Evolutionary conservation across 2,113 vertebrate genomes (phyloP), one percentile per base, ranked within the genome.

Genomic region (Microtus ochrogaster): DNA sequence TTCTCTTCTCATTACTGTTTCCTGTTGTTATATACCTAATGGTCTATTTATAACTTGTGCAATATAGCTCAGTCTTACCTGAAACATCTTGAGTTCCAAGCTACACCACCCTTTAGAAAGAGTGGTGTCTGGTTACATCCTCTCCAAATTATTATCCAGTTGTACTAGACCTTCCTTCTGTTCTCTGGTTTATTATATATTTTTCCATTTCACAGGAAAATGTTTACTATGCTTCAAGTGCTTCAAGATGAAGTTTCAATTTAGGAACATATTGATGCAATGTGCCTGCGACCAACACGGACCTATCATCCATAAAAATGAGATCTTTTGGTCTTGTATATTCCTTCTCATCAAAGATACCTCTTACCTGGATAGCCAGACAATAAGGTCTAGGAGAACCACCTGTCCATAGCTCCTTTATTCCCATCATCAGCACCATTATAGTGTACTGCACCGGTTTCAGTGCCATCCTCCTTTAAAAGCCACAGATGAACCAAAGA

Each of bases 341-440:
- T 7, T 68, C 39, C 9, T 89, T 95, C 81, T 22, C 47, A 28
- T 17, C 30, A 26, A 58, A 49, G 68, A 9, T 79, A 39, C 0
- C 39, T 89, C 61, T 85, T 55, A 91, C n/a, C 88, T 94, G 22
- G 72, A 73, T 81, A 91, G 26, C 22, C 13, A 74, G 10, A 36
- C 36, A 81, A 3, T 41, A 83, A 95, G 72, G 73, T 93, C 92
- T 93, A 84, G 76, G 76, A 88, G 33, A 92, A 94, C 65, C 84
- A 88, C 36, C 44, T 88, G 28, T 4, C 47, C 63, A 2, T 22
- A 26, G 68, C 44, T 93, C 33, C 90, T 90, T 94, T 65, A 86
- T 83, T 39, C 41, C n/a, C 79, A 47, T 87, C 77, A 96, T 95
- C 86, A 97, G 78, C 72, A 92, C 49, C 72, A 85, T 93, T 93